phyloP scores from a whole-genome alignment of 2,797 vertebrate genomes.

The Xerus rutilus region DNA sequence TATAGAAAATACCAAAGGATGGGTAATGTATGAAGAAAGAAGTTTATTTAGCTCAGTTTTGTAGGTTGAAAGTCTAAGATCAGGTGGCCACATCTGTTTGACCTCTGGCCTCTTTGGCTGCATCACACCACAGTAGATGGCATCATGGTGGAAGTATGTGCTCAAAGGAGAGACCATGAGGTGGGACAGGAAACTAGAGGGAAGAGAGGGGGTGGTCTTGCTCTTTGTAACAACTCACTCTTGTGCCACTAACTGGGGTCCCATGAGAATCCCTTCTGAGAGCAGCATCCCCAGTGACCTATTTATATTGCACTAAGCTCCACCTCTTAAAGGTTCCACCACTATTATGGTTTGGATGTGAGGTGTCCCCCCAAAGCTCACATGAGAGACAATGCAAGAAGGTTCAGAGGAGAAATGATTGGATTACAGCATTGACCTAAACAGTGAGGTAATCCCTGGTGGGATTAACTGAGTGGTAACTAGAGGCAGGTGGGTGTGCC shows the following conservation, averaged over 20 bases:
- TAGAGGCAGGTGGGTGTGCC: no score
- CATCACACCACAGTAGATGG: not conserved
- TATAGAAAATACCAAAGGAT: not conserved
- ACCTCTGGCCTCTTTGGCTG: not conserved
- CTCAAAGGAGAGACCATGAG: not conserved
- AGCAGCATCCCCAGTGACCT: not conserved
- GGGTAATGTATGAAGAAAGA: not conserved
- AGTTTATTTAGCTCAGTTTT: not conserved
- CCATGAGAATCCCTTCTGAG: not conserved
- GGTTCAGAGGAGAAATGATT: no score
- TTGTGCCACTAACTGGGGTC: not conserved
- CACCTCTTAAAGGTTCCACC: not conserved
- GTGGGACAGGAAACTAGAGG: not conserved
- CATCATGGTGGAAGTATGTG: not conserved
- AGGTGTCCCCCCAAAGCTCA: no score
- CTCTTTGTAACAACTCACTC: not conserved
- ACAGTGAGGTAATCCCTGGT: no score
- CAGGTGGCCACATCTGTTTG: not conserved
- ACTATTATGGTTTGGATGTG: no score
- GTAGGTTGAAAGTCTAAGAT: not conserved
- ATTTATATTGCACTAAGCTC: not conserved
- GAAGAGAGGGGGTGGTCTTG: not conserved
- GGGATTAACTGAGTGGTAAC: no score
- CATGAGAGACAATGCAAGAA: no score
- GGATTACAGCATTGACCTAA: no score